Evolutionary conservation across 2,888 invertebrate species (phyloP).

Genomic region (Electrophaes corylata): DNA sequence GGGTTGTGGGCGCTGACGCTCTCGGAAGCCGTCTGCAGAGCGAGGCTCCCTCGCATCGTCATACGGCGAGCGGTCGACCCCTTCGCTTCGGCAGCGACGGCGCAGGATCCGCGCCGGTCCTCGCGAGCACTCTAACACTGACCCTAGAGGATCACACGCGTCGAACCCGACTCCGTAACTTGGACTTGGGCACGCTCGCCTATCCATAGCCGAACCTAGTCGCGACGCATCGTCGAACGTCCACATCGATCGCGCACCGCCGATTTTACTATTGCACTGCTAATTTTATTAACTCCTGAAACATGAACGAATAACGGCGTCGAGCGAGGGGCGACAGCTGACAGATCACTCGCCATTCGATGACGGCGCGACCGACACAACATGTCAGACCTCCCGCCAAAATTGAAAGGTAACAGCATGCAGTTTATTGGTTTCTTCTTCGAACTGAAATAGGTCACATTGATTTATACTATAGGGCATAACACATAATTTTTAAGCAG

Average conservation of each 20-base stretch:
- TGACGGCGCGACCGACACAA: conserved; percentile 49
- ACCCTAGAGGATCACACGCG: conserved; percentile 74
- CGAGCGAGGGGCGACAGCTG: conserved; percentile 70
- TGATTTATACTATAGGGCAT: no score
- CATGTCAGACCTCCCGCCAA: conserved; percentile 78
- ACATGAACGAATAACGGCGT: conserved; percentile 65
- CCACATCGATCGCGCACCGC: conserved; percentile 69
- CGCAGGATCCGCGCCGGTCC: conserved; percentile 74
- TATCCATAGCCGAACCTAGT: conserved; percentile 78
- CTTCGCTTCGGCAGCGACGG: conserved; percentile 80
- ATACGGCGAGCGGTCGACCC: conserved; percentile 77
- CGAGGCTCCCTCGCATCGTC: conserved; percentile 74
- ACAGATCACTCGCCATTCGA: conserved; percentile 68
- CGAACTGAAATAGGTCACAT: conserved; percentile 5
- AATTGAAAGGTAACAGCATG: conserved; percentile 60
- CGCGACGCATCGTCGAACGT: conserved; percentile 72
- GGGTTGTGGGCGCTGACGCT: conserved; percentile 59
- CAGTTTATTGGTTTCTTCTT: neutral
- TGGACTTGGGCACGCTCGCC: conserved; percentile 74
- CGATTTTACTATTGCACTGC: conserved; percentile 72
- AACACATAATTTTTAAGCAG: no score
- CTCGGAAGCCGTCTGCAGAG: conserved; percentile 57
- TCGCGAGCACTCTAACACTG: conserved; percentile 71
- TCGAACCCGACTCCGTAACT: conserved; percentile 79
- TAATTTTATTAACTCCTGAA: conserved; percentile 73